A percentile compares a stretch with the other conserved stretches of the same genome.
Conservation (phyloP, 2,888 invertebrate genomes). For the Congeria kusceri region DNA sequence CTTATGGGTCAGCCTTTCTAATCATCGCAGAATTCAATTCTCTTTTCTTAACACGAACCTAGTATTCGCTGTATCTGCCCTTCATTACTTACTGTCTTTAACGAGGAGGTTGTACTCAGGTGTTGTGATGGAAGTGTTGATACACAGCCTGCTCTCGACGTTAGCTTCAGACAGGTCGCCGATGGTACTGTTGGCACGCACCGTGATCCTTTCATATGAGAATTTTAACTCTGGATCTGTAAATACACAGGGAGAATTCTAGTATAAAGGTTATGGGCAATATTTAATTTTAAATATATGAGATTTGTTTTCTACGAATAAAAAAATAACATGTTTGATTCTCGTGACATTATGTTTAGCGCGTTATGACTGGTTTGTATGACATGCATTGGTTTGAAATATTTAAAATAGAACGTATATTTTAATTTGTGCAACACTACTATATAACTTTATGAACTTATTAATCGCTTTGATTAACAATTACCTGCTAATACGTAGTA, state of each 20-base stretch:
- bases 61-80: too few species aligned
- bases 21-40: too few species aligned
- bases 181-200: slow-evolving; percentile 14
- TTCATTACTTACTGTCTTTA: slow-evolving; percentile 38
- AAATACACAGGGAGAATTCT: background rate
- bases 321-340: too few species aligned
- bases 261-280: background rate
- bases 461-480: background rate
- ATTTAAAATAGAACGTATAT: too few species aligned
- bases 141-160: slow-evolving; percentile 26
- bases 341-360: too few species aligned
- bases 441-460: too few species aligned
- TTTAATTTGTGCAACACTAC: too few species aligned
- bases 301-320: background rate
- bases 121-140: background rate
- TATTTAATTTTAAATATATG: background rate
- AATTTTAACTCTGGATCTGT: slow-evolving; percentile 28
- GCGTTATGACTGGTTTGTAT: too few species aligned
- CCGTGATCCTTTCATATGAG: slow-evolving; percentile 24
- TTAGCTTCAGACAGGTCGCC: slow-evolving; percentile 14
- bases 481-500: slow-evolving; percentile 50
- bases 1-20: too few species aligned
- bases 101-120: slow-evolving; percentile 53
- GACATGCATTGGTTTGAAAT: too few species aligned
- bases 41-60: too few species aligned